phyloP scores from a whole-genome alignment of 2,797 vertebrate genomes.

The Sebastes goodei region DNA sequence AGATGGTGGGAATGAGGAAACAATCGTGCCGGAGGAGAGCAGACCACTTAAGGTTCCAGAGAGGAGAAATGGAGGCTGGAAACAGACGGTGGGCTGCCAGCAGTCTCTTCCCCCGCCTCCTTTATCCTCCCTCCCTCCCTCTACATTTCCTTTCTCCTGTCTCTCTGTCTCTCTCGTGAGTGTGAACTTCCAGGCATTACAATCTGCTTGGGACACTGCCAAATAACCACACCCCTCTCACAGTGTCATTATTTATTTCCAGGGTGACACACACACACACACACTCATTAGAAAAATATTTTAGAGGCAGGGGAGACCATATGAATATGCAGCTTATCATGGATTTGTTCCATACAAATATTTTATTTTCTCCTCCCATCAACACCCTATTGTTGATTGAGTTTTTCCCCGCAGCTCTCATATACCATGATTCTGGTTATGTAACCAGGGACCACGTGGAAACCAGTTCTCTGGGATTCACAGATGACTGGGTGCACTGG shows the following conservation, averaged over 20 bases:
- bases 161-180: not conserved
- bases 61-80: slow-evolving; percentile 50
- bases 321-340: not conserved
- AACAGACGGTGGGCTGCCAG: slow-evolving; percentile 45
- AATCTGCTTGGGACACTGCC: slow-evolving; percentile 28
- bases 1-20: slow-evolving; percentile 71
- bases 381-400: not conserved
- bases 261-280: not conserved
- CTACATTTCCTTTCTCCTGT: slow-evolving; percentile 28
- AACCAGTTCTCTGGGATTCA: slow-evolving; percentile 39
- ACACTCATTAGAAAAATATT: slow-evolving; percentile 15
- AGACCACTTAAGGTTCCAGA: slow-evolving; percentile 60
- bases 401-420: not conserved
- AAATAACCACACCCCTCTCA: slow-evolving; percentile 52
- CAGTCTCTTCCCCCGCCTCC: slow-evolving; percentile 1
- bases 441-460: slow-evolving; percentile 53
- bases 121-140: not conserved
- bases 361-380: not conserved
- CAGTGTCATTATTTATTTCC: slow-evolving; percentile 40
- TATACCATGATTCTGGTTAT: slow-evolving; percentile 26
- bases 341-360: slow-evolving; percentile 2
- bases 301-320: not conserved
- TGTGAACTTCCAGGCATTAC: slow-evolving; percentile 32
- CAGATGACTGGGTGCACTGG: slow-evolving; percentile 46
- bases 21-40: slow-evolving; percentile 65